Evolutionary conservation across 2,113 vertebrate species (phyloP), one percentile per base, ranked within the genome.

Genomic region (Suricata suricatta): DNA sequence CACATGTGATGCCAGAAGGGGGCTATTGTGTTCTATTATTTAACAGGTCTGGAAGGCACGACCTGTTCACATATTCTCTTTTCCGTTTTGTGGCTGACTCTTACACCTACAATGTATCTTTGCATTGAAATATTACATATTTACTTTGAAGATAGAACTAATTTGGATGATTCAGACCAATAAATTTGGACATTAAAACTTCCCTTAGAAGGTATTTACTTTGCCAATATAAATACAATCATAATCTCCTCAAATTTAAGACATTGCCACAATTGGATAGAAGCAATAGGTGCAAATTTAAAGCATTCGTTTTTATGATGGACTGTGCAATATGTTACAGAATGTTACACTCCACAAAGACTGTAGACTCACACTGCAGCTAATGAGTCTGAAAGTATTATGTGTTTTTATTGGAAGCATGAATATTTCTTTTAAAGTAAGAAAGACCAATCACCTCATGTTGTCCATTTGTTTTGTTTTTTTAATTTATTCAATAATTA

Each of bases 241-340:
- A 25, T 91, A 80, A 84, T 92, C 81, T 94, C 72, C 91, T 38
- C 54, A 96, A 89, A 90, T 54, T 95, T 89, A 91, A 87, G 52
- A 12, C 69, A 84, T 84, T 87, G 16, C 84, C 69, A 63, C 74
- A 89, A 27, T n/a, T 84, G 50, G n/a, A 77, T 94, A 25, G 68
- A 69, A 81, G 41, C 64, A 92, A 1, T 95, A 66, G 35, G 41
- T 92, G 3, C 64, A 96, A 33, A 95, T 96, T 96, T 96, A 94
- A 92, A 60, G 52, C 44, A 69, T 91, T 94, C 47, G 60, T 92
- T 96, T 97, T 96, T 52, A 71, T 96, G 88, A 92, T 95, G 83
- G 52, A 93, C 14, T 96, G 33, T 60, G 92, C 52, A 94, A 0
- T 92, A 52, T 96, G 66, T 94, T 90, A 88, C 4, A 9, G 44